Percentiles rank a stretch among this genome's conserved stretches.
phyloP scores from a whole-genome alignment of 2,888 invertebrate species.

The Ophioninae sp. region DNA sequence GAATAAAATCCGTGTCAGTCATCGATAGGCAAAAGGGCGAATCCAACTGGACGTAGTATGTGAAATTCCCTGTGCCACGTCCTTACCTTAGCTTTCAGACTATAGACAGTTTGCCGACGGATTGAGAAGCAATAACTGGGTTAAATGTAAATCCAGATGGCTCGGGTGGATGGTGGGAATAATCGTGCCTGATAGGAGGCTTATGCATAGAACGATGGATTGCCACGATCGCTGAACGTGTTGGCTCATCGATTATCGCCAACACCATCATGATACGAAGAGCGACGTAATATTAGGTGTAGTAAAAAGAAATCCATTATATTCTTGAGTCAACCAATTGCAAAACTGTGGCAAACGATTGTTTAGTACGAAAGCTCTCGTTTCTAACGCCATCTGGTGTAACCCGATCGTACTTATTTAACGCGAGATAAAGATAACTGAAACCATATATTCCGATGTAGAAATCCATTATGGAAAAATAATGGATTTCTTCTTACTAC shows the following conservation, averaged over 20 bases:
- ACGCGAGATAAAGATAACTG: no score
- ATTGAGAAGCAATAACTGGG: conserved; percentile 38
- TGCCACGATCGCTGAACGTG: conserved; percentile 38
- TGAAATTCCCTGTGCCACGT: not conserved
- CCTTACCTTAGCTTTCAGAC: not conserved
- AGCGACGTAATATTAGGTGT: not conserved
- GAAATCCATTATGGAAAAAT: no score
- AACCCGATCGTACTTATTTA: no score
- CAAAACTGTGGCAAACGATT: no score
- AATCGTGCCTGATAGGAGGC: conserved; percentile 18
- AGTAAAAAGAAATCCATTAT: no score
- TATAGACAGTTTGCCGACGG: conserved; percentile 24
- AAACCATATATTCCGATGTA: no score
- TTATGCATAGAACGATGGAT: conserved; percentile 32
- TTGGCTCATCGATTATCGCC: conserved; percentile 30
- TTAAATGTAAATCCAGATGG: conserved; percentile 47
- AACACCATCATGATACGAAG: conserved; percentile 15
- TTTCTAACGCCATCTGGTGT: no score
- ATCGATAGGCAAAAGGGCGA: not conserved
- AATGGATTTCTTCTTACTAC: no score
- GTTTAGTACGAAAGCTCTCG: no score
- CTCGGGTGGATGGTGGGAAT: conserved; percentile 18
- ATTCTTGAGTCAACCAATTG: no score
- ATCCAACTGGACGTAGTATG: not conserved
- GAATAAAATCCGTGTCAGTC: not conserved